phyloP scores from a whole-genome alignment of 2,113 vertebrate genomes.

The Sclerurus mexicanus region DNA sequence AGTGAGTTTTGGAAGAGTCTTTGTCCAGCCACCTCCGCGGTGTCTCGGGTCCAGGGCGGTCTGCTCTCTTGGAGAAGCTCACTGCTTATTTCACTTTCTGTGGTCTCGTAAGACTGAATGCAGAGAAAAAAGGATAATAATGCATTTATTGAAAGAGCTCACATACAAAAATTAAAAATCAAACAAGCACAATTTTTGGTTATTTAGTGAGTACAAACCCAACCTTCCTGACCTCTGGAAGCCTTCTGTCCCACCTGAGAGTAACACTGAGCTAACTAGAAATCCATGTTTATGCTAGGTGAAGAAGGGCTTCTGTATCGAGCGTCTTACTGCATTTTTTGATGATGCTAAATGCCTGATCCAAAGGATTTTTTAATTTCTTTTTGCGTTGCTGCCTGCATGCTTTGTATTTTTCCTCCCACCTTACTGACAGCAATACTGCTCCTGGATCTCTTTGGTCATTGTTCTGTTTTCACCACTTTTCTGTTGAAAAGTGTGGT shows the following conservation, averaged over 20 bases:
- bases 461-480: background rate
- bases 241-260: background rate
- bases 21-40: fast-evolving
- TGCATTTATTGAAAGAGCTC: background rate
- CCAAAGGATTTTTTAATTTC: background rate
- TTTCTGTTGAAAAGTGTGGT: background rate
- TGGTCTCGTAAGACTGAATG: background rate
- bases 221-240: background rate
- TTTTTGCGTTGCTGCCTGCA: background rate
- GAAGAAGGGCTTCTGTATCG: background rate
- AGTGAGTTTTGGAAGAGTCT: background rate
- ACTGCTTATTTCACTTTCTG: background rate
- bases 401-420: background rate
- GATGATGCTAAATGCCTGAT: background rate
- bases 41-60: fast-evolving
- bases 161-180: background rate
- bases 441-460: fast-evolving
- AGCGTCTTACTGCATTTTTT: background rate
- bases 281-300: background rate
- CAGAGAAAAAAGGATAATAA: background rate
- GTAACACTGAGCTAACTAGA: background rate
- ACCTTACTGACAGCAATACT: fast-evolving
- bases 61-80: background rate
- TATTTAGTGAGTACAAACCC: background rate
- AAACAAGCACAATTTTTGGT: background rate